A percentile compares a stretch with the other conserved stretches of the same genome.
Evolutionary conservation across 2,113 vertebrate species (phyloP).

Genomic region (Pelecanus crispus): DNA sequence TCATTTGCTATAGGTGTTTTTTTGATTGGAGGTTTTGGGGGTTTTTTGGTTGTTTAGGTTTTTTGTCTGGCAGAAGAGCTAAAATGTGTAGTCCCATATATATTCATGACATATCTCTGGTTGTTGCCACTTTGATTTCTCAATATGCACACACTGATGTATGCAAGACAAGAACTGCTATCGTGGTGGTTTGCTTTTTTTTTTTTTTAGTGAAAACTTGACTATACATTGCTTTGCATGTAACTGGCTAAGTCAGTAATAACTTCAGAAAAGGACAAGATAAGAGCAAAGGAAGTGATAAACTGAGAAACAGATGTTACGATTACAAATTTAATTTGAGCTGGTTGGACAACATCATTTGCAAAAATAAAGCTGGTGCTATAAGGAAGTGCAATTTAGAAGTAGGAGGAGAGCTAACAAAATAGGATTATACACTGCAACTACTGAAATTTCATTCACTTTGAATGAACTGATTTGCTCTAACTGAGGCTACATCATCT

Average conservation of each 20-base stretch:
- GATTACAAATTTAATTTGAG: background rate
- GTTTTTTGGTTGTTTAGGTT: accelerated
- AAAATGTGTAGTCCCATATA: background rate
- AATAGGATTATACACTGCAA: background rate
- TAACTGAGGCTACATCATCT: background rate
- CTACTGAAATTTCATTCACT: background rate
- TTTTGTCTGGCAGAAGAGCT: background rate
- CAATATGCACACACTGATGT: background rate
- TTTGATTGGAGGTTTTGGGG: background rate
- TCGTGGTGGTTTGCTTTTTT: no score
- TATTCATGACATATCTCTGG: background rate
- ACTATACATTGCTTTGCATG: background rate
- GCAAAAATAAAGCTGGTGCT: background rate
- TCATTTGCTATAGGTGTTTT: background rate
- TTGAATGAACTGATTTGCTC: background rate
- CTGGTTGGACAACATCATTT: background rate
- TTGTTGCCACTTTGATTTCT: background rate
- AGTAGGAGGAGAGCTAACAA: background rate
- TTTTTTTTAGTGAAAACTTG: background rate
- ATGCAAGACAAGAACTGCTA: background rate
- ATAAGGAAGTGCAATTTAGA: background rate
- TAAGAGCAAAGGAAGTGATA: background rate
- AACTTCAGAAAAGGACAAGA: background rate
- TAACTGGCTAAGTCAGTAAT: background rate
- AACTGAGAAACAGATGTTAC: background rate